phyloP scores from a whole-genome alignment of 2,797 vertebrate genomes.

The Austrolebias charrua region DNA sequence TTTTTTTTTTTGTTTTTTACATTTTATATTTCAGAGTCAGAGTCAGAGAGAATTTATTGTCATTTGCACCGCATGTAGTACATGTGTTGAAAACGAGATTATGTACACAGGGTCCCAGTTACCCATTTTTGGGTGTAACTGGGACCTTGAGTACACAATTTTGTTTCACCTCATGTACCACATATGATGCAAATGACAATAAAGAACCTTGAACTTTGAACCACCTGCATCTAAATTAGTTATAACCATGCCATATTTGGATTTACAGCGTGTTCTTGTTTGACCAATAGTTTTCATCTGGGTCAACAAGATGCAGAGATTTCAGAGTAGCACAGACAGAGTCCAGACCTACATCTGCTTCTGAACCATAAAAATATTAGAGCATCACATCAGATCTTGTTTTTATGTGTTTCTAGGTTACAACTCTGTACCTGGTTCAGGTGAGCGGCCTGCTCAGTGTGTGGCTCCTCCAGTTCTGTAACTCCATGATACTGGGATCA shows the following conservation, averaged over 20 bases:
- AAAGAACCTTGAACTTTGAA: too few relatives aligned
- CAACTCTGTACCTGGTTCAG: slow-evolving; percentile 86
- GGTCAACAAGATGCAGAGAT: neutral
- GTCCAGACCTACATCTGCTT: neutral
- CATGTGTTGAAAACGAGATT: too few relatives aligned
- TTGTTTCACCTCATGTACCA: too few relatives aligned
- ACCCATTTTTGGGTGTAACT: too few relatives aligned
- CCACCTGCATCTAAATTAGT: neutral
- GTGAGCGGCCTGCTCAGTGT: slow-evolving; percentile 85
- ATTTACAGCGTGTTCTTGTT: neutral
- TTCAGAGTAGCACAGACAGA: neutral
- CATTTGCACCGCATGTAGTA: too few relatives aligned
- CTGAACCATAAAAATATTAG: neutral
- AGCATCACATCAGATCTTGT: too few relatives aligned
- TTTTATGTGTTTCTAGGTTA: slow-evolving; percentile 75
- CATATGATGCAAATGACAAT: too few relatives aligned
- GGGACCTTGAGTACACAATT: too few relatives aligned
- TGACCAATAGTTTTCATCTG: neutral
- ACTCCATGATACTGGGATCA: slow-evolving; percentile 95
- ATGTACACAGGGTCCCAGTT: too few relatives aligned
- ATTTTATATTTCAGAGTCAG: too few relatives aligned
- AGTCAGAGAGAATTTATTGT: too few relatives aligned
- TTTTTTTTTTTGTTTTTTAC: too few relatives aligned
- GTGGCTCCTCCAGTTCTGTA: slow-evolving; percentile 95
- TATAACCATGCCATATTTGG: neutral